Conservation (phyloP, 2,113 vertebrate species). For the Phylloscopus trochiloides region DNA sequence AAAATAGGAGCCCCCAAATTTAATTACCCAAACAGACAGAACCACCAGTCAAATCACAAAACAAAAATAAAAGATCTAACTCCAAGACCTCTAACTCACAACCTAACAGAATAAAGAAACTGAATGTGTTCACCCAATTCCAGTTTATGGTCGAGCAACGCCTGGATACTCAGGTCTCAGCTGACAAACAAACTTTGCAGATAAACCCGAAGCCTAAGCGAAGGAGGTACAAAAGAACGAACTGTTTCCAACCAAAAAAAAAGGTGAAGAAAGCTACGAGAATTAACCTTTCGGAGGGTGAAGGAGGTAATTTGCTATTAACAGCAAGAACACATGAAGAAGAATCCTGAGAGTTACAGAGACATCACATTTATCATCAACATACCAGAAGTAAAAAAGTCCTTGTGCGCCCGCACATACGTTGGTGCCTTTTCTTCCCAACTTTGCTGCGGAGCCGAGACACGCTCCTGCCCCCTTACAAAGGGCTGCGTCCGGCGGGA, state of each 20-base stretch:
- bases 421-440: not conserved
- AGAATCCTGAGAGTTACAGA: not conserved
- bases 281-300: not conserved
- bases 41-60: not conserved
- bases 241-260: not conserved
- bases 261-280: not conserved
- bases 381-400: rapidly evolving
- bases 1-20: not conserved
- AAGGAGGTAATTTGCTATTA: rapidly evolving
- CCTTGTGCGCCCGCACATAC: not conserved
- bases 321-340: rapidly evolving
- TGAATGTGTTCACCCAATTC: not conserved
- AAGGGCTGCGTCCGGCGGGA: rapidly evolving
- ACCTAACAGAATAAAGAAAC: not conserved
- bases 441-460: rapidly evolving
- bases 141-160: not conserved
- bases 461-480: rapidly evolving
- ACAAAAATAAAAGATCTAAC: not conserved
- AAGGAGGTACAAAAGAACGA: not conserved
- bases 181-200: rapidly evolving
- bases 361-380: not conserved
- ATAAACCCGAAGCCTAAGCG: not conserved
- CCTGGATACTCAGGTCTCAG: not conserved
- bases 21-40: not conserved
- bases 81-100: not conserved